These are phyloP conservation scores for Phoebastria nigripes DNA, from an alignment of 2,797 vertebrate species.

Conservation along the genomic window DNA sequence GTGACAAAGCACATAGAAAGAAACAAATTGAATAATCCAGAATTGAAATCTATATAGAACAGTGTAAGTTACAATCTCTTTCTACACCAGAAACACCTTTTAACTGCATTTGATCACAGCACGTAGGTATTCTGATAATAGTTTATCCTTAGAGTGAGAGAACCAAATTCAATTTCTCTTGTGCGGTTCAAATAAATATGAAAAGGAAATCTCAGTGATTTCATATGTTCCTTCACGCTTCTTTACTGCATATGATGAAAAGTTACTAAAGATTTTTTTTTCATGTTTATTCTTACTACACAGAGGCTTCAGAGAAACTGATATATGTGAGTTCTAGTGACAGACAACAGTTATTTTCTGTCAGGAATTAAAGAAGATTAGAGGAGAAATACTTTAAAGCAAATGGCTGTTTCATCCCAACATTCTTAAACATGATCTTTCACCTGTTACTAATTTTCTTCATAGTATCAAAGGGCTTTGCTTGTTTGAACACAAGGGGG, in stretches of 20 bases:
- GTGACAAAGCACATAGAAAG: not conserved
- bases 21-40: not conserved
- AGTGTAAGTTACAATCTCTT: not conserved
- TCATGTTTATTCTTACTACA: not conserved
- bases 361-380: slow-evolving; percentile 25
- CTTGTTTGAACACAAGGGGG: not conserved
- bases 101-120: not conserved
- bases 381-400: not conserved
- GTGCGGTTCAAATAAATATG: not conserved
- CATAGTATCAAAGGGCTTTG: not conserved
- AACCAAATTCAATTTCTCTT: not conserved
- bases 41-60: not conserved
- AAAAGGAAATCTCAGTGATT: not conserved
- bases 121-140: slow-evolving; percentile 2
- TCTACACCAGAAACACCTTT: not conserved
- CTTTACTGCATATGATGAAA: not conserved
- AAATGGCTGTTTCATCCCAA: not conserved
- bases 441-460: slow-evolving; percentile 55
- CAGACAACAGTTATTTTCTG: slow-evolving; percentile 11
- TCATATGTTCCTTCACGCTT: not conserved
- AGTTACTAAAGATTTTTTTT: not conserved
- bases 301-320: not conserved
- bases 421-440: slow-evolving; percentile 13
- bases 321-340: not conserved
- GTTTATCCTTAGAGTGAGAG: not conserved